These are phyloP conservation scores for Orius insidiosus DNA, from an alignment of 1,140 invertebrate species.

Conservation along the genomic window DNA sequence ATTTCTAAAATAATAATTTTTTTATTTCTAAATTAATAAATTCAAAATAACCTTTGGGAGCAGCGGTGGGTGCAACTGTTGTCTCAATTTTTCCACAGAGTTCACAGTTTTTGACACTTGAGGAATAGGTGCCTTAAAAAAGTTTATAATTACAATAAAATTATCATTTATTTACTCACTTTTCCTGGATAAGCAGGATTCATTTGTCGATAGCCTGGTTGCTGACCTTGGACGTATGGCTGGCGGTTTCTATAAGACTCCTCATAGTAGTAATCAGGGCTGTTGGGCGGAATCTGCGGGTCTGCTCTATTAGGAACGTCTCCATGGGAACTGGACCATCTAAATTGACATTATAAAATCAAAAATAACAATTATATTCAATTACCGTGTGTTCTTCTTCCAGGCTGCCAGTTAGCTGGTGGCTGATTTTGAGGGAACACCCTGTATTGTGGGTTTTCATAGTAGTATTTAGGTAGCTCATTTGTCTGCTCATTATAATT, in stretches of 20 bases:
- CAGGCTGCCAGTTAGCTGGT: conserved; percentile 12
- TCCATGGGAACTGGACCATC: neutral
- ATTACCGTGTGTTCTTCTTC: conserved; percentile 14
- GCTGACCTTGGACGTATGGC: neutral
- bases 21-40: too few relatives aligned
- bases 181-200: neutral
- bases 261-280: conserved; percentile 16
- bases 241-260: conserved; percentile 13
- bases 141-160: conserved; percentile 1
- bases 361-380: neutral
- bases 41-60: neutral
- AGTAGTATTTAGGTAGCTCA: conserved; percentile 14
- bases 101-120: neutral
- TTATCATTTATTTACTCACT: neutral
- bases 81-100: neutral
- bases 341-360: neutral
- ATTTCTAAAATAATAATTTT: too few relatives aligned
- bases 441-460: conserved; percentile 14
- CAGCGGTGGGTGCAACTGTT: neutral
- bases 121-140: too few relatives aligned
- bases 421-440: conserved; percentile 8
- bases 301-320: neutral
- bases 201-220: conserved; percentile 5
- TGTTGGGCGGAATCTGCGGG: neutral
- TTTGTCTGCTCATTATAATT: conserved; percentile 15